Conservation (phyloP, 2,113 vertebrate genomes). For the Chaetodon trifascialis region DNA sequence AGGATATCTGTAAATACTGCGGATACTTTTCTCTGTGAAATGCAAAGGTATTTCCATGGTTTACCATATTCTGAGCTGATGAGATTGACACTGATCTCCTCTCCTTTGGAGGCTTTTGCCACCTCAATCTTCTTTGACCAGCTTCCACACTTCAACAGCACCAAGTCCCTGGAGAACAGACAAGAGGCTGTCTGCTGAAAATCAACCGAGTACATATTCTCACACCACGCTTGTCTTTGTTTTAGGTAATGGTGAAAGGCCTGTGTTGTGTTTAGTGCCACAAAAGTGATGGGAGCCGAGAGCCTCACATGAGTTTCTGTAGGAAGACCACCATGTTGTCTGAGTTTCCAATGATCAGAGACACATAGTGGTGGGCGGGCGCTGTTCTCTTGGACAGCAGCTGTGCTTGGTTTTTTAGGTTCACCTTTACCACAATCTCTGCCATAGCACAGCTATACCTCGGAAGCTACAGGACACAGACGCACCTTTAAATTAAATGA, state of each 20-base stretch:
- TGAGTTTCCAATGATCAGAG: slow-evolving; percentile 91
- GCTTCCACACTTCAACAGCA: slow-evolving; percentile 89
- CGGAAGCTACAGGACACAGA: slow-evolving; percentile 84
- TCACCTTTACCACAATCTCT: slow-evolving; percentile 91
- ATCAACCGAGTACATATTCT: not conserved
- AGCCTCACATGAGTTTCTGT: slow-evolving; percentile 88
- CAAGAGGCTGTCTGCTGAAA: slow-evolving; percentile 1
- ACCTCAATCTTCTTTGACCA: slow-evolving; percentile 95
- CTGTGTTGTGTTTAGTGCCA: not conserved
- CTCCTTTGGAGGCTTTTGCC: slow-evolving; percentile 85
- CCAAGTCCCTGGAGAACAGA: slow-evolving; percentile 86
- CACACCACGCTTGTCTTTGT: not conserved
- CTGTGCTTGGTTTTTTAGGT: slow-evolving; percentile 90
- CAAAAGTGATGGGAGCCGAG: not conserved
- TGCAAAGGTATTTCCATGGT: not conserved
- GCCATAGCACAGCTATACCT: slow-evolving; percentile 87
- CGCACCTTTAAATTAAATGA: not conserved
- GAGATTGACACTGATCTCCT: slow-evolving; percentile 91
- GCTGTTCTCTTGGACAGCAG: slow-evolving; percentile 91
- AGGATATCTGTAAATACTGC: not conserved
- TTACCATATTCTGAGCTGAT: slow-evolving; percentile 97
- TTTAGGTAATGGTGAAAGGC: not conserved
- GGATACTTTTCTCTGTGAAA: not conserved
- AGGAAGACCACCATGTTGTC: slow-evolving; percentile 92
- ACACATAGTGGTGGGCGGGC: slow-evolving; percentile 88